These are phyloP conservation scores for Hirundichthys speculiger DNA, from an alignment of 2,113 vertebrate species.

Conservation along the genomic window DNA sequence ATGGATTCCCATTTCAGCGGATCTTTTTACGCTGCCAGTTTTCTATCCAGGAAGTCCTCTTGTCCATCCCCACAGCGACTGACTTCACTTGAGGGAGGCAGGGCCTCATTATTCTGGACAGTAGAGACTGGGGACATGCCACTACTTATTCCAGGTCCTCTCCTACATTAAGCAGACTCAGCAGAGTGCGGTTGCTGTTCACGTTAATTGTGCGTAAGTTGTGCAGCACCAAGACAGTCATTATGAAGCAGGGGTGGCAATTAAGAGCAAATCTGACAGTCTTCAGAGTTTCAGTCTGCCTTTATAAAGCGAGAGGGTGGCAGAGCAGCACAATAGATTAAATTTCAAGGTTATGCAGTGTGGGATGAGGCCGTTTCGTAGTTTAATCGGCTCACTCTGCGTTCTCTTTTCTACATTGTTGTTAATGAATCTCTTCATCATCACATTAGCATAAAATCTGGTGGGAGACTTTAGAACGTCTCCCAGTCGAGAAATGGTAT, in stretches of 20 bases:
- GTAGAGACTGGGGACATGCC: conserved; percentile 7
- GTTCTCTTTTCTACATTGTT: conserved; percentile 15
- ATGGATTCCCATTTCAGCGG: conserved; percentile 4
- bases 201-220: conserved; percentile 37
- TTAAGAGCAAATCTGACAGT: conserved; percentile 54
- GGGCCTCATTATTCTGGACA: conserved; percentile 51
- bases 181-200: conserved; percentile 21
- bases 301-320: not conserved
- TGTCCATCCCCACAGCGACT: conserved; percentile 7
- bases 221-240: conserved; percentile 35
- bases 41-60: conserved; percentile 17
- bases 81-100: conserved; percentile 29
- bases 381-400: conserved; percentile 41
- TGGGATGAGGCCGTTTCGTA: conserved; percentile 43
- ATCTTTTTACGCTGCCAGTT: not conserved
- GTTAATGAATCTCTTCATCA: conserved; percentile 37
- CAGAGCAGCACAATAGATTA: conserved; percentile 21
- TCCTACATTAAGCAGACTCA: conserved; percentile 40
- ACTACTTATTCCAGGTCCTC: conserved; percentile 23
- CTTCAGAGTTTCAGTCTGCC: conserved; percentile 32
- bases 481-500: not conserved
- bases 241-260: conserved; percentile 44
- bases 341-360: conserved; percentile 43
- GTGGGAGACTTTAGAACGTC: conserved; percentile 6
- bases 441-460: conserved; percentile 8